Percentiles rank a stretch among this genome's conserved stretches.
phyloP scores from a whole-genome alignment of 2,113 vertebrate species.

The Thamnophis sirtalis region DNA sequence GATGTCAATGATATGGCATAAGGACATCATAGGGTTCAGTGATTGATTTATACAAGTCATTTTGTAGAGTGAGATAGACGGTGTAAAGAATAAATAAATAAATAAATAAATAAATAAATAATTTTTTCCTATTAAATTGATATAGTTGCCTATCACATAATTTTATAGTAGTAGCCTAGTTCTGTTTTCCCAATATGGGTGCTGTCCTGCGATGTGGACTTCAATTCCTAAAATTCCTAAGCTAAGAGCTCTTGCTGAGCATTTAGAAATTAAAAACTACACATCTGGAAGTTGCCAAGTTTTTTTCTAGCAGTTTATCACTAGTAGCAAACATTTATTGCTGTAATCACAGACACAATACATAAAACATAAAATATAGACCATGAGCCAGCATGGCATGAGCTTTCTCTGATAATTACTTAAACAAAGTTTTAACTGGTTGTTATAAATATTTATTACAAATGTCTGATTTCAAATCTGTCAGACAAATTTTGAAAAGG shows the following conservation, averaged over 20 bases:
- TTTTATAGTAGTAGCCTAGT: neutral
- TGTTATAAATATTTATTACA: neutral
- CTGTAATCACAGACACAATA: neutral
- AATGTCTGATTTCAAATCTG: neutral
- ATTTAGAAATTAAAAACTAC: neutral
- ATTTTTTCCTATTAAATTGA: neutral
- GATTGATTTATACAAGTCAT: neutral
- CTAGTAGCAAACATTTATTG: neutral
- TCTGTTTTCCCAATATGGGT: neutral
- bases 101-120: neutral
- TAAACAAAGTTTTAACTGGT: neutral
- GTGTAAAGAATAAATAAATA: neutral
- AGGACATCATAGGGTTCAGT: neutral
- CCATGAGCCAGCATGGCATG: neutral
- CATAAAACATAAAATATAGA: neutral
- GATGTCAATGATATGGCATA: neutral
- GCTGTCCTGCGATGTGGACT: neutral
- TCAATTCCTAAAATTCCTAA: neutral
- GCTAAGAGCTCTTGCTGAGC: neutral
- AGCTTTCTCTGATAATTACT: neutral
- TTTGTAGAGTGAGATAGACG: neutral
- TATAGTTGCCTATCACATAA: neutral
- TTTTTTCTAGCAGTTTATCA: neutral
- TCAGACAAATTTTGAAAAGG: neutral
- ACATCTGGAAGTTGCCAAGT: neutral